A percentile compares a stretch with the other conserved stretches of the same genome.
Evolutionary conservation across 2,113 vertebrate genomes (phyloP).

Genomic region (Epinephelus fuscoguttatus): DNA sequence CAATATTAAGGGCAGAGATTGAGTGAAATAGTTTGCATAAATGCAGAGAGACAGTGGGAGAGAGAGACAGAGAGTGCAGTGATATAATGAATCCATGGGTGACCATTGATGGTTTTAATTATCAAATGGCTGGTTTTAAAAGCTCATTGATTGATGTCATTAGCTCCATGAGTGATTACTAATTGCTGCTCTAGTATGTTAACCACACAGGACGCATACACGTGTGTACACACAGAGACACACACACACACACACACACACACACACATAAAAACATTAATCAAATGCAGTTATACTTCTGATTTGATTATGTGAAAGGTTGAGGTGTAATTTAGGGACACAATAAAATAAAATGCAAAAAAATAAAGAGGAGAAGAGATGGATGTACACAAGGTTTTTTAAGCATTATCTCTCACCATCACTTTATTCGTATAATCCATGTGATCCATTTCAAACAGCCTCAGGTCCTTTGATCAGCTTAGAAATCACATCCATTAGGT

Average conservation of each 20-base stretch:
- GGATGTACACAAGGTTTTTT: not conserved
- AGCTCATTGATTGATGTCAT: conserved; percentile 84
- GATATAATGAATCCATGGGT: conserved; percentile 74
- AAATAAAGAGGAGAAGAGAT: not conserved
- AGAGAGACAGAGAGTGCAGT: not conserved
- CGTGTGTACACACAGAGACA: conserved; percentile 20
- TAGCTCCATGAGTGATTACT: conserved; percentile 83
- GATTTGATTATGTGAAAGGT: conserved; percentile 19
- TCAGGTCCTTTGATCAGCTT: conserved; percentile 13
- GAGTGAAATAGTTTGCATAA: not conserved
- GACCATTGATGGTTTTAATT: conserved; percentile 81
- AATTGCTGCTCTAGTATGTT: conserved; percentile 76
- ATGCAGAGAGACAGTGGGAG: conserved; percentile 1
- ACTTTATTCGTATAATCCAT: not conserved
- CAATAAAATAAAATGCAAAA: not conserved
- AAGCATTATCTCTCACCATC: not conserved
- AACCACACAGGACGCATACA: conserved; percentile 61
- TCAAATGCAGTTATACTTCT: conserved; percentile 30
- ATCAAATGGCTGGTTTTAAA: conserved; percentile 83
- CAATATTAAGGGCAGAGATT: not conserved
- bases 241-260: conserved; percentile 39
- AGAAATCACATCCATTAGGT: conserved; percentile 6
- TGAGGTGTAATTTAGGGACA: not conserved
- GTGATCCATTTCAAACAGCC: conserved; percentile 17
- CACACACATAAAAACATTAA: conserved; percentile 25